Conservation (phyloP, 2,797 vertebrate genomes). For the Furcifer pardalis region DNA sequence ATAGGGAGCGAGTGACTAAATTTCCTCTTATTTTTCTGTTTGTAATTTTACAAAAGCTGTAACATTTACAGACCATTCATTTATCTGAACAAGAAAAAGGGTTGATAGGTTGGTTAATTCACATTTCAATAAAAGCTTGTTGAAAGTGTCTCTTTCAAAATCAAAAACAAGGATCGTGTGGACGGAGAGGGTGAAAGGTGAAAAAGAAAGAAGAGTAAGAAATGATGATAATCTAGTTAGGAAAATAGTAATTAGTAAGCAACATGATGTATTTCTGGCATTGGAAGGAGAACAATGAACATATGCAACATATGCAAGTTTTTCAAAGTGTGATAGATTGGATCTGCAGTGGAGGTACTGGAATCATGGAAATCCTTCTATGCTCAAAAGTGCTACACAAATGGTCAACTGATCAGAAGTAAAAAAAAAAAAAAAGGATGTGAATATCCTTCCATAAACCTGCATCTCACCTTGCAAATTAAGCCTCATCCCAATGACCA, state of each 20-base stretch:
- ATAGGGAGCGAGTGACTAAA: slow-evolving; percentile 8
- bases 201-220: background rate
- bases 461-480: too few relatives aligned
- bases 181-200: background rate
- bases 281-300: background rate
- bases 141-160: slow-evolving; percentile 23
- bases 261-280: background rate
- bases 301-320: background rate
- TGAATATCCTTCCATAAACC: too few relatives aligned
- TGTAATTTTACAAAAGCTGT: slow-evolving; percentile 23
- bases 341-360: background rate
- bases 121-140: slow-evolving; percentile 32
- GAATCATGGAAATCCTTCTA: too few relatives aligned
- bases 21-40: slow-evolving; percentile 9
- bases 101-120: slow-evolving; percentile 32
- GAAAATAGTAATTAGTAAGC: background rate
- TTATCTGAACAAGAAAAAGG: slow-evolving; percentile 31
- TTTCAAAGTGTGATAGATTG: background rate
- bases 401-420: too few relatives aligned
- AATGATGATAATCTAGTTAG: background rate
- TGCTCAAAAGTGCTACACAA: background rate
- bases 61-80: slow-evolving; percentile 26
- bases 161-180: slow-evolving; percentile 11
- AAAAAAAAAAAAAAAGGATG: too few relatives aligned
- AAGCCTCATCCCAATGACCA: too few relatives aligned